Percentiles rank a stretch among this genome's conserved stretches.
Conservation (phyloP, 2,888 invertebrate species). For the Drosophila rubida region DNA sequence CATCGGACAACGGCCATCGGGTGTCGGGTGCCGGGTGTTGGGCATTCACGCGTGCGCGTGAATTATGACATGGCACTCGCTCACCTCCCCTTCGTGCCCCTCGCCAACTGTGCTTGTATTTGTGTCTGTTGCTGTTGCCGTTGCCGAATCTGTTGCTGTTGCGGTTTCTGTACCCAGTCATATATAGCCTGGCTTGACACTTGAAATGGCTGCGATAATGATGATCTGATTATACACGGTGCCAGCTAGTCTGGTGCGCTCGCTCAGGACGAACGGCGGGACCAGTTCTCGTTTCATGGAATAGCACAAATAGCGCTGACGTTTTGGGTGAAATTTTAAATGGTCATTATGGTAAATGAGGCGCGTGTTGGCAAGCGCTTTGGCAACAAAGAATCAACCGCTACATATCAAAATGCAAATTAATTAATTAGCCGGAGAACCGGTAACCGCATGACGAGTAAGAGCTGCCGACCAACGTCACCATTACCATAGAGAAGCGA, state of each 20-base stretch:
- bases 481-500: neutral
- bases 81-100: slow-evolving; percentile 10
- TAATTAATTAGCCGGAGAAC: slow-evolving; percentile 61
- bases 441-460: slow-evolving; percentile 25
- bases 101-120: neutral
- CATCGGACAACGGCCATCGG: neutral
- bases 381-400: slow-evolving; percentile 57
- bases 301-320: slow-evolving; percentile 54
- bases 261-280: slow-evolving; percentile 50
- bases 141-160: neutral
- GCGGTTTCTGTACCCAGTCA: slow-evolving; percentile 1
- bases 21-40: slow-evolving; percentile 2
- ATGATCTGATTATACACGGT: slow-evolving; percentile 51
- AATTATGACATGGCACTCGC: slow-evolving; percentile 60
- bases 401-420: slow-evolving; percentile 74
- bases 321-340: slow-evolving; percentile 72
- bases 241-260: slow-evolving; percentile 67
- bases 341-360: slow-evolving; percentile 61
- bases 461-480: slow-evolving; percentile 16
- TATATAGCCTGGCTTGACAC: slow-evolving; percentile 19
- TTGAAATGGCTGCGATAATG: slow-evolving; percentile 36
- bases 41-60: slow-evolving; percentile 67
- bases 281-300: slow-evolving; percentile 49
- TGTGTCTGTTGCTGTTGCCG: neutral
- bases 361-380: slow-evolving; percentile 58